Base-by-base conservation (phyloP, 2,888 invertebrate genomes). In the Drosophila ochracea region DNA sequence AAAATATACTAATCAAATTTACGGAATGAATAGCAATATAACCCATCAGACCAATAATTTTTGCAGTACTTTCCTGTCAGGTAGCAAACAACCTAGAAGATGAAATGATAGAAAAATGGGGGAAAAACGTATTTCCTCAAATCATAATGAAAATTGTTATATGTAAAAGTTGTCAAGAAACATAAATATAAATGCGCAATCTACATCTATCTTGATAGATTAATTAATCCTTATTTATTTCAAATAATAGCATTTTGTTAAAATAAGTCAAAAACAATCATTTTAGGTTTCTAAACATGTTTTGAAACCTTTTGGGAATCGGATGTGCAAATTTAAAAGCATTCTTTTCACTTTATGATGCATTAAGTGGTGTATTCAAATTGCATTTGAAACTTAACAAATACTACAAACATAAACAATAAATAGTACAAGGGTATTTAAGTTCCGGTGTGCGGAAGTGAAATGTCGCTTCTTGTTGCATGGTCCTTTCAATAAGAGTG, bases 1-100 rank as follows among this genome's bases (percentile, higher is more conserved):
- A 76, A 88, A 88, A 78, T 76, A 73, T 60, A 87, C 89, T 72
- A 81, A 83, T 89, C 83, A 89, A 71, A 65, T 43, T 64, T 35
- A 53, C 35, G 10, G 37, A 57, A 21, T 50, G 47, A 59, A 33
- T 16, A 4, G 7, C 2, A 33, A 57, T 47, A 7, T 37, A 50
- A 33, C 4, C 10, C n/a, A 10, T 21, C 4, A 1, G n/a, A 16
- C n/a, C 10, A n/a, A 9, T 47, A 4, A 47, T 2, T 47, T 16
- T 16, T 47, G 2, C 4, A 9, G 1, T 25, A 9, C 2, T 41
- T 37, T 37, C 37, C 37, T 37, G 35, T 6, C 37, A 37, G 37
- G 16, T 5, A 6, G 10, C 10, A 10, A 10, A n/a, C 1, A 1
- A 16, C 5, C 3, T 7, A 21, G 6, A 43, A 6, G 6, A 21